phyloP scores from a whole-genome alignment of 2,888 invertebrate genomes.

The Gymnocheta viridis region DNA sequence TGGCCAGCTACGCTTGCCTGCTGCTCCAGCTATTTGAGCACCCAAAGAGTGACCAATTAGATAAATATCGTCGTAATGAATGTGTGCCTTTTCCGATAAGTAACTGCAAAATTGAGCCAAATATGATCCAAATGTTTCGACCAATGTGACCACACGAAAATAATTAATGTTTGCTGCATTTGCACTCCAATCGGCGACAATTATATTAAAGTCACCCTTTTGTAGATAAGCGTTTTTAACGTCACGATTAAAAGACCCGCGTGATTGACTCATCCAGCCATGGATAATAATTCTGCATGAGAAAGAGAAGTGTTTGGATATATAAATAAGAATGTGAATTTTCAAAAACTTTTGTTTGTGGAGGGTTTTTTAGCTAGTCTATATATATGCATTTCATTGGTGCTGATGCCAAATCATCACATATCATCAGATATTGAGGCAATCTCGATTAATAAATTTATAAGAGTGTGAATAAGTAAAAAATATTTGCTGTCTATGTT shows the following conservation, averaged over 20 bases:
- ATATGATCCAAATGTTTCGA: conserved; percentile 75
- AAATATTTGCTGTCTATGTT: too few relatives aligned
- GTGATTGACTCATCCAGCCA: conserved; percentile 79
- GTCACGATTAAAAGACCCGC: conserved; percentile 77
- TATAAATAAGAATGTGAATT: too few relatives aligned
- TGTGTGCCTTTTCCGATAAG: conserved; percentile 70
- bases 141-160: conserved; percentile 75
- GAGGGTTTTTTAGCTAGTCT: too few relatives aligned
- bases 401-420: too few relatives aligned
- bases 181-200: conserved; percentile 79
- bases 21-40: conserved; percentile 80
- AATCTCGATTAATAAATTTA: too few relatives aligned
- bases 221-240: conserved; percentile 77
- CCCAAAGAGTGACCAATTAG: conserved; percentile 81
- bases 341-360: too few relatives aligned
- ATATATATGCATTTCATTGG: too few relatives aligned
- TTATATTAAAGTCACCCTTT: conserved; percentile 76
- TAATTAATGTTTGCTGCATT: conserved; percentile 77
- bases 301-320: not conserved
- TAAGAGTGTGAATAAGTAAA: too few relatives aligned
- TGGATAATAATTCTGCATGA: conserved; percentile 75
- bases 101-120: conserved; percentile 76
- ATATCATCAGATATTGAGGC: too few relatives aligned
- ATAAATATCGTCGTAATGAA: conserved; percentile 74
- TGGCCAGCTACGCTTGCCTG: conserved; percentile 76